These are phyloP conservation scores for Poecilia velifera DNA, from an alignment of 2,797 vertebrate species.

Conservation along the genomic window DNA sequence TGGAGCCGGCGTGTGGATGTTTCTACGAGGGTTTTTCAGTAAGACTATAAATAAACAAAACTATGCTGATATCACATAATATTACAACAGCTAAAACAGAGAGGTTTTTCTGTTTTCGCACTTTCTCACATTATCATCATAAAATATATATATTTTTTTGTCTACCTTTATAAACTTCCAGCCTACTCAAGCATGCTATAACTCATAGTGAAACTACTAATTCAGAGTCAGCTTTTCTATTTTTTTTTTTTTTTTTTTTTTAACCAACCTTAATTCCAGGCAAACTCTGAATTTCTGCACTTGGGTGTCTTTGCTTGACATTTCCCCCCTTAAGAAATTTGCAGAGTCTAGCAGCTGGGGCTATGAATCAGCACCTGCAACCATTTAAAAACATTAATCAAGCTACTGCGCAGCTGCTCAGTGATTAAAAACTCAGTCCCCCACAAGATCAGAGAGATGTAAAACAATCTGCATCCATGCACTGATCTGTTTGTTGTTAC, in stretches of 20 bases:
- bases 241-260: not conserved
- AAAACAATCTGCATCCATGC: not conserved
- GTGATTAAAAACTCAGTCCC: conserved; percentile 13
- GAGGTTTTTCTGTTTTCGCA: not conserved
- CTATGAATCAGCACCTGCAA: not conserved
- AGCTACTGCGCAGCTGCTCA: conserved; percentile 3
- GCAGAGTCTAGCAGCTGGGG: conserved; percentile 1
- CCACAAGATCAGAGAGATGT: not conserved
- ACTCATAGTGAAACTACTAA: not conserved
- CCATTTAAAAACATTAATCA: not conserved
- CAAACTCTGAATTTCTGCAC: not conserved
- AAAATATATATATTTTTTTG: not conserved
- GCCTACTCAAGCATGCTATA: not conserved
- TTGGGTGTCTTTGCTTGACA: not conserved
- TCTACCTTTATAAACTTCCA: not conserved
- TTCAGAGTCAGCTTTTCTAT: not conserved
- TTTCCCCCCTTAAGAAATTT: conserved; percentile 8
- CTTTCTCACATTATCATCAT: not conserved
- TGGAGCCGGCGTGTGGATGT: not conserved
- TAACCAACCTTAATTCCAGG: not conserved
- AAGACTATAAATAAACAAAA: not conserved
- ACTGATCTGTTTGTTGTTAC: conserved; percentile 42
- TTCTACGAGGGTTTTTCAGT: not conserved
- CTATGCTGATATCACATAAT: not conserved
- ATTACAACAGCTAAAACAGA: not conserved